A percentile compares a stretch with the other conserved stretches of the same genome.
phyloP scores from a whole-genome alignment of 2,888 invertebrate genomes.

The Trachelus stipa region DNA sequence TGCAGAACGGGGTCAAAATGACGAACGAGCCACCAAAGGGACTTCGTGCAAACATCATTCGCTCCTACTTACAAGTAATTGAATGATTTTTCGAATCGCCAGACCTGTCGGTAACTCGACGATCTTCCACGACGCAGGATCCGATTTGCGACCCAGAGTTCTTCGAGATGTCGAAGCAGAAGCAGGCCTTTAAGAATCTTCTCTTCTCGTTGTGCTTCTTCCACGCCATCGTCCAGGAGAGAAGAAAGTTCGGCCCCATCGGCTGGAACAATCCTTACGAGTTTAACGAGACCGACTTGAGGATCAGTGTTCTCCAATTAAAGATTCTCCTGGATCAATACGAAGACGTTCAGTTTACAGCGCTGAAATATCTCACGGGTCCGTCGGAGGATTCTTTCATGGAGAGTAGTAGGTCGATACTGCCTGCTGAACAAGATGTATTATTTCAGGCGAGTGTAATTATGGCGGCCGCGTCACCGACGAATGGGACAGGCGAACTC shows the following conservation, averaged over 20 bases:
- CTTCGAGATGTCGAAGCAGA: slow-evolving; percentile 85
- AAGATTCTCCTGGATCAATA: slow-evolving; percentile 90
- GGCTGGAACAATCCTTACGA: slow-evolving; percentile 98
- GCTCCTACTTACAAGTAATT: slow-evolving; percentile 76
- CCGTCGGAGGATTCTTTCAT: not conserved
- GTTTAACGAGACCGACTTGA: slow-evolving; percentile 94
- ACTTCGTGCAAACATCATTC: slow-evolving; percentile 83
- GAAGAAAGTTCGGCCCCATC: slow-evolving; percentile 90
- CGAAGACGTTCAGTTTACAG: slow-evolving; percentile 86
- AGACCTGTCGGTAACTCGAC: not conserved
- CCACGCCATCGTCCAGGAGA: slow-evolving; percentile 91
- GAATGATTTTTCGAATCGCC: not conserved
- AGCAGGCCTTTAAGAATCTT: slow-evolving; percentile 82
- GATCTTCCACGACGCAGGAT: slow-evolving; percentile 67
- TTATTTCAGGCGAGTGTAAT: slow-evolving; percentile 84
- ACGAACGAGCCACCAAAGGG: slow-evolving; percentile 96
- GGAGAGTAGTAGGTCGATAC: not conserved
- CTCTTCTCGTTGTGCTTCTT: slow-evolving; percentile 92
- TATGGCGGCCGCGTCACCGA: slow-evolving; percentile 97
- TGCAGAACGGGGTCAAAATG: slow-evolving; percentile 96
- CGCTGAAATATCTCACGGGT: slow-evolving; percentile 85
- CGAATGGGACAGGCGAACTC: slow-evolving; percentile 93
- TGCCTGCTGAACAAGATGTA: not conserved
- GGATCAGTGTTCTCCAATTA: slow-evolving; percentile 89
- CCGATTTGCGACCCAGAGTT: slow-evolving; percentile 90